Evolutionary conservation across 2,888 invertebrate genomes (phyloP), one percentile per base, ranked within the genome.

Genomic region (Chalcis sispes): DNA sequence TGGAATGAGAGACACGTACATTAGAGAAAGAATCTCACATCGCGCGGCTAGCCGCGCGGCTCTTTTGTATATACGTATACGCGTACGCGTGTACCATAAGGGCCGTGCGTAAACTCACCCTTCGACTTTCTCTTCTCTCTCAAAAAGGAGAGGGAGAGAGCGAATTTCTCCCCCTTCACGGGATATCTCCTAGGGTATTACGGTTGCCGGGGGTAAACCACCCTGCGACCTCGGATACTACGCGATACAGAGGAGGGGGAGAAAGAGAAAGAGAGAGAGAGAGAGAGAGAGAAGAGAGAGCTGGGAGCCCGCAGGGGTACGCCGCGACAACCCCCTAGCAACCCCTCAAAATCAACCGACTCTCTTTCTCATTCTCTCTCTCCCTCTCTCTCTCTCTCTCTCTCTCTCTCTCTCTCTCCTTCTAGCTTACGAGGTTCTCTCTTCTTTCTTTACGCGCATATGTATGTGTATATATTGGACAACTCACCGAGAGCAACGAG

Each of bases 261-360:
- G 80, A 85, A 88, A 78, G 79, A 76, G 79, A 77, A 87, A 87
- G 83, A 83, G 85, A 86, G 85, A 85, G 84, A 90, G 89, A 89
- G 87, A 90, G 89, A 89, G 87, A 89, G 90, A 89, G 80, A 85
- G 88, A 78, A 77, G 77, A 79, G 79, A 87, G 87, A 82, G 82
- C 86, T 85, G 85, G 87, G 85, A 85, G 85, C 83, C 85, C 86
- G 85, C 85, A 87, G 83, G 86, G 83, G 86, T 86, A 85, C 86
- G 88, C 88, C 88, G 82, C 88, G 88, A 88, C 88, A 88, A 88
- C 86, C 86, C 87, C 88, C 83, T 87, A 85, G 88, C 88, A 88
- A 87, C 88, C 88, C 88, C 88, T 88, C 87, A 88, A 88, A 88
- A 88, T 88, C 88, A 88, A 88, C 88, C 88, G 83, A 86, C 79